Evolutionary conservation across 2,888 invertebrate genomes (phyloP).

Genomic region (Protula sp.): DNA sequence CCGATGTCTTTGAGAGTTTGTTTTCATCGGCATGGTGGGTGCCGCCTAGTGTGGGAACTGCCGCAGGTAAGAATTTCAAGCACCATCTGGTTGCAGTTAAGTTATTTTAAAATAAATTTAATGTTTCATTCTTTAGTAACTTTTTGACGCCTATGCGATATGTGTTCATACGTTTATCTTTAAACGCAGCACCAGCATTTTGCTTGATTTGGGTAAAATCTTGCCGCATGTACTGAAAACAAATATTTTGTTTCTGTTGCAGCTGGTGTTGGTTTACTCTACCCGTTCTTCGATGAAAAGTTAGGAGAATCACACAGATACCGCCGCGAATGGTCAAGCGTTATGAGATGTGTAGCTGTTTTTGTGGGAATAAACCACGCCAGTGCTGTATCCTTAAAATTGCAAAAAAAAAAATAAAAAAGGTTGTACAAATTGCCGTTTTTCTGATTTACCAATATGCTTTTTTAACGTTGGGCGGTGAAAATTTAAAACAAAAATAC

Average conservation of each 20-base stretch:
- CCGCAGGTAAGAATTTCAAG: slow-evolving; percentile 44
- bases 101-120: not conserved
- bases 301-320: slow-evolving; percentile 44
- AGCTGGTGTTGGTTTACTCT: slow-evolving; percentile 53
- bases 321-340: slow-evolving; percentile 54
- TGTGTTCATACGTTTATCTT: too few species aligned
- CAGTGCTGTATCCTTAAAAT: slow-evolving; percentile 56
- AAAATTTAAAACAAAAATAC: too few species aligned
- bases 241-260: too few species aligned
- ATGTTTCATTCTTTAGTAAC: not conserved
- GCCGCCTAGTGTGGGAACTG: slow-evolving; percentile 51
- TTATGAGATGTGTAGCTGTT: slow-evolving; percentile 55
- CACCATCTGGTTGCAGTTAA: not conserved
- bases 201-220: too few species aligned
- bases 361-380: slow-evolving; percentile 57
- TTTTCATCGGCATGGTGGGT: slow-evolving; percentile 55
- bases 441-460: too few species aligned
- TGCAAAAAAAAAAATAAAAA: too few species aligned
- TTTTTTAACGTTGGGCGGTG: too few species aligned
- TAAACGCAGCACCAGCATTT: too few species aligned
- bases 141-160: too few species aligned
- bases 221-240: too few species aligned
- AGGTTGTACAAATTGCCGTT: too few species aligned
- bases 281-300: slow-evolving; percentile 51
- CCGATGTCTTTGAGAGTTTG: slow-evolving; percentile 39